Conservation (phyloP, 2,113 vertebrate species). For the Pimephales promelas region DNA sequence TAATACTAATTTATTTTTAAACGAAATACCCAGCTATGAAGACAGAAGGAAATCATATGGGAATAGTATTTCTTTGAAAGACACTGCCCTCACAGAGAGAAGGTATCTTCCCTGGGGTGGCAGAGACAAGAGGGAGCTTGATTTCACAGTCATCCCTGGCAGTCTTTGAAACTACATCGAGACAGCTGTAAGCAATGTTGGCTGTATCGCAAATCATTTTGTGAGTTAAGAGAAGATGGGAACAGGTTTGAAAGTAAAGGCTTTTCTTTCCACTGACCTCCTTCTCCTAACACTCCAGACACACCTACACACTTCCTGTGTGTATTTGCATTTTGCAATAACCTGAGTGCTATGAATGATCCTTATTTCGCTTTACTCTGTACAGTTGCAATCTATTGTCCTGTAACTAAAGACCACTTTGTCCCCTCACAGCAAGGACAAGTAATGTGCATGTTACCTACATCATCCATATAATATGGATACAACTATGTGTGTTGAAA, state of each 20-base stretch:
- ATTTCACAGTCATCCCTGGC: conserved; percentile 32
- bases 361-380: neutral
- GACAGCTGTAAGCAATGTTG: conserved; percentile 21
- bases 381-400: neutral
- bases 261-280: conserved; percentile 11
- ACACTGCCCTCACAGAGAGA: conserved; percentile 33
- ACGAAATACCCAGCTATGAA: neutral
- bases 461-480: conserved; percentile 9
- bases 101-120: conserved; percentile 18
- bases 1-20: conserved; percentile 1
- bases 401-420: neutral
- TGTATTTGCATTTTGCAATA: conserved; percentile 5
- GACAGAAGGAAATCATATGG: neutral
- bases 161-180: conserved; percentile 24
- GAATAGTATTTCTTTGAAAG: neutral
- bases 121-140: conserved; percentile 13
- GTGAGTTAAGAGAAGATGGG: conserved; percentile 27
- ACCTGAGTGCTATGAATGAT: conserved; percentile 10
- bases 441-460: conserved; percentile 18
- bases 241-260: conserved; percentile 31
- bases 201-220: conserved; percentile 26
- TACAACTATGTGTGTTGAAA: conserved; percentile 5
- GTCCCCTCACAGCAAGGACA: conserved; percentile 4
- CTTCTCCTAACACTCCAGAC: neutral
- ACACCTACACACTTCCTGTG: neutral